A percentile compares a stretch with the other conserved stretches of the same genome.
Conservation (phyloP, 2,797 vertebrate genomes). For the Sitta carolinensis region DNA sequence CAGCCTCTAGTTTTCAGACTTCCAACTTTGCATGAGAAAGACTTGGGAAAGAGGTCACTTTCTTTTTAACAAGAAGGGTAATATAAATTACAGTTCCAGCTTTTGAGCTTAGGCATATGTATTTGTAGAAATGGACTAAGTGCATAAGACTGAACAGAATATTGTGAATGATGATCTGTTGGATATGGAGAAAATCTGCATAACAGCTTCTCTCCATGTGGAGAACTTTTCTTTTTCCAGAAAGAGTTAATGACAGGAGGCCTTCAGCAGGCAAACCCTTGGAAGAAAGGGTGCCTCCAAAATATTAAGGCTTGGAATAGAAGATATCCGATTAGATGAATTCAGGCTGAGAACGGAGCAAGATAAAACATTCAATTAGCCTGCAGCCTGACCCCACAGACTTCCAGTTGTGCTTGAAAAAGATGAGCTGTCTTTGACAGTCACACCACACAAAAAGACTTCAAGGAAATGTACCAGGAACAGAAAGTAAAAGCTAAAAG, state of each 20-base stretch:
- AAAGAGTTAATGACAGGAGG: neutral
- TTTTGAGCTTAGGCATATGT: neutral
- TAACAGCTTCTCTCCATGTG: neutral
- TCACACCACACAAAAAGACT: neutral
- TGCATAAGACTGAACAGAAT: neutral
- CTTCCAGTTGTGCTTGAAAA: constrained; percentile 28
- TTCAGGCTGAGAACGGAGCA: neutral
- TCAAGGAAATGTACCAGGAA: neutral
- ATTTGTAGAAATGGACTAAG: neutral
- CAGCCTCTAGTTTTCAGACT: neutral
- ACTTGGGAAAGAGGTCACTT: neutral
- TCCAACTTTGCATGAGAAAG: neutral
- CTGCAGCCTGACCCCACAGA: constrained; percentile 51
- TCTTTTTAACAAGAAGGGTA: neutral
- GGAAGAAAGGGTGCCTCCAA: neutral
- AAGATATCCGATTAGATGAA: constrained; percentile 2
- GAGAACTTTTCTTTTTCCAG: neutral
- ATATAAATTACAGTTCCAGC: neutral
- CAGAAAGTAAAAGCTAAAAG: constrained; percentile 47
- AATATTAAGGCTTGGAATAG: constrained; percentile 47
- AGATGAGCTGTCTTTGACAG: constrained; percentile 43
- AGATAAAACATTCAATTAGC: constrained; percentile 72
- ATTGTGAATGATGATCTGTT: neutral
- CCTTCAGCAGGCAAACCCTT: neutral
- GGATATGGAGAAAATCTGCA: neutral